Conservation (phyloP, 2,797 vertebrate species). For the Syngnathus acus region DNA sequence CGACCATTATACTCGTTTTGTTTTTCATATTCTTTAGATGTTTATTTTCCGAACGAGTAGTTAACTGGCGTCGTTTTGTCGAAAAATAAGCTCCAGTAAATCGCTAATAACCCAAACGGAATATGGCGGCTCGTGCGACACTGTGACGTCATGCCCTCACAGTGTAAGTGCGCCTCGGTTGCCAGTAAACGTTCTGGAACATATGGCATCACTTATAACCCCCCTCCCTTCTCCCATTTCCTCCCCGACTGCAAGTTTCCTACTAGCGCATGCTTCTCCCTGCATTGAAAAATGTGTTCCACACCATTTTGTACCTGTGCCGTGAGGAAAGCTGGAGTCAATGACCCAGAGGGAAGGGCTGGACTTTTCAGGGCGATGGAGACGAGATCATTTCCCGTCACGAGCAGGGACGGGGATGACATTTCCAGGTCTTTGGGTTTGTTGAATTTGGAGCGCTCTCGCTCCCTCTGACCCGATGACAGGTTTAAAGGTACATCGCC, state of each 20-base stretch:
- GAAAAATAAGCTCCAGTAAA: not conserved
- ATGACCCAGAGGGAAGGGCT: slow-evolving; percentile 83
- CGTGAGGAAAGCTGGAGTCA: slow-evolving; percentile 87
- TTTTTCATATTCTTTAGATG: not conserved
- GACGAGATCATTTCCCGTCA: slow-evolving; percentile 82
- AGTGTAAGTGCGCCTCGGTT: slow-evolving; percentile 26
- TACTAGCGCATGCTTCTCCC: slow-evolving; percentile 1
- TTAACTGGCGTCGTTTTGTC: not conserved
- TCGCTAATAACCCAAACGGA: not conserved
- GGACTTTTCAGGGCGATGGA: slow-evolving; percentile 91
- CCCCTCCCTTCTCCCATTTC: slow-evolving; percentile 40
- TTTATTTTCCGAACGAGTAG: not conserved
- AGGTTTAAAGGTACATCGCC: slow-evolving; percentile 78
- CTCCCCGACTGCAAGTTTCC: slow-evolving; percentile 36
- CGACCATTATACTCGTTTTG: not conserved
- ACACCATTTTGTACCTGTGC: slow-evolving; percentile 73
- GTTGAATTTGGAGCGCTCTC: slow-evolving; percentile 74
- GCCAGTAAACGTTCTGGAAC: slow-evolving; percentile 57
- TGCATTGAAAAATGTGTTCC: not conserved
- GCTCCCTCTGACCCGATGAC: slow-evolving; percentile 80
- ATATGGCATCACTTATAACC: slow-evolving; percentile 74
- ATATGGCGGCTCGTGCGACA: not conserved
- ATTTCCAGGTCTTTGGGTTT: slow-evolving; percentile 88
- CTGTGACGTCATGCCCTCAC: not conserved
- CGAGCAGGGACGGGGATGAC: slow-evolving; percentile 76